Conservation (phyloP, 2,888 invertebrate species). For the Neoitamus cyanurus region DNA sequence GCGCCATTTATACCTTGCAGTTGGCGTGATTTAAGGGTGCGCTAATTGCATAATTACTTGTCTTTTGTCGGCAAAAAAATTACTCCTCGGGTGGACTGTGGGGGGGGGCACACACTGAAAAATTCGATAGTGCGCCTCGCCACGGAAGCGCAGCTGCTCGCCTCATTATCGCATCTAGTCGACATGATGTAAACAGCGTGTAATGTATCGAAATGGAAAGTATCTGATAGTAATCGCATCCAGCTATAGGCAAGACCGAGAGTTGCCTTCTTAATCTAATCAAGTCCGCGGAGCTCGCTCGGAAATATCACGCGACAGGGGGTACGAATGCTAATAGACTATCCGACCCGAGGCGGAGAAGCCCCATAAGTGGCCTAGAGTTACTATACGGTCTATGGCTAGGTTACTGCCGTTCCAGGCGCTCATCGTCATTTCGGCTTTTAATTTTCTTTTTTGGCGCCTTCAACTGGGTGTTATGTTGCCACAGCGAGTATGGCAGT, state of each 20-base stretch:
- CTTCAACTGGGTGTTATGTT: neutral
- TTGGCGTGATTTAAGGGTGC: neutral
- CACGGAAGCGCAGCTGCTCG: neutral
- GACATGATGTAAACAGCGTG: constrained; percentile 5
- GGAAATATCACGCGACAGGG: neutral
- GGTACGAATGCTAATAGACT: neutral
- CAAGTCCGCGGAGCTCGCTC: neutral
- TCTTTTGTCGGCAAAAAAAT: neutral
- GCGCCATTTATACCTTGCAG: neutral
- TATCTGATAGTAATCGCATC: neutral
- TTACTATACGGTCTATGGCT: neutral
- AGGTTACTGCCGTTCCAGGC: neutral
- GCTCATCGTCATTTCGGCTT: neutral
- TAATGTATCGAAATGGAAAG: neutral
- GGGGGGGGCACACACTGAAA: neutral
- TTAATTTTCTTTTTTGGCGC: neutral
- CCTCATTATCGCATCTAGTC: neutral
- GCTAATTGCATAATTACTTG: neutral
- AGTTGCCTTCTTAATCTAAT: neutral
- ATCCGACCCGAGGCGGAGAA: neutral
- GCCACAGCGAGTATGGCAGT: neutral
- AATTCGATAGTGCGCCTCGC: neutral
- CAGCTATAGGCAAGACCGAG: neutral
- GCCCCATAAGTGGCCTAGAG: constrained; percentile 5
- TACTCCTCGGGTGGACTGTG: neutral